Base-by-base conservation (phyloP, 2,113 vertebrate genomes). In the Neogobius melanostomus region DNA sequence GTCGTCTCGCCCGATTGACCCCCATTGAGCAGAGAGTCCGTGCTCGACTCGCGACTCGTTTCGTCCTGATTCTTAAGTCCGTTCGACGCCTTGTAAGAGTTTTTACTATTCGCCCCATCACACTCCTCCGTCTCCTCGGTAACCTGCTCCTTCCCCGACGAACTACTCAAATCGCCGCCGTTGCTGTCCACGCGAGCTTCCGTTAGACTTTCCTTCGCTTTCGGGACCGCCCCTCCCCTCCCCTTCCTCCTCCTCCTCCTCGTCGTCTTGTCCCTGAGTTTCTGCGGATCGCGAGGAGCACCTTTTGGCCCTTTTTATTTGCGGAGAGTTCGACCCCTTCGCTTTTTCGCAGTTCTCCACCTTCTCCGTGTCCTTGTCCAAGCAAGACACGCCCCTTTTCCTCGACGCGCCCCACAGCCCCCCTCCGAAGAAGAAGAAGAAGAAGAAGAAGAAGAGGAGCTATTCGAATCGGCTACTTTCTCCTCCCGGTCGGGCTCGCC, bases 231-330 rank as follows among this genome's bases (percentile, higher is more conserved):
- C 95, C 95, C 46, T 48, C 90, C 87, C 85, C 11, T 12, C 28
- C 95, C 95, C 46, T 48, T 90, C 87, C 0, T 69, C 86, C 87
- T 95, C 95, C 72, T 90, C 87, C 0, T 69, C 86, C 87, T 95
- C 95, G 72, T 97, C 95, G 67, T 96, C 94, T 1, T 93, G 93
- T 86, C 92, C 95, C 82, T 92, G 94, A 68, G 93, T 85, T 69
- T 94, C 94, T 86, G 95, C 96, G 12, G 95, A 95, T 73, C 94
- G 95, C 15, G 96, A 89, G 70, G 96, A 89, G 70, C 94, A 95
- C 62, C 95, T 94, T 72, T 97, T 99, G 87, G 96, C 92, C 85
- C 93, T 95, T 90, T 97, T 99, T 79, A 95, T 87, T 79, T 94
- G 92, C 46, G 95, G 95, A 16, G 94, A 94, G 51, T 93, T 85